These are phyloP conservation scores for Oenanthe melanoleuca DNA, from an alignment of 2,113 vertebrate genomes.

Conservation along the genomic window DNA sequence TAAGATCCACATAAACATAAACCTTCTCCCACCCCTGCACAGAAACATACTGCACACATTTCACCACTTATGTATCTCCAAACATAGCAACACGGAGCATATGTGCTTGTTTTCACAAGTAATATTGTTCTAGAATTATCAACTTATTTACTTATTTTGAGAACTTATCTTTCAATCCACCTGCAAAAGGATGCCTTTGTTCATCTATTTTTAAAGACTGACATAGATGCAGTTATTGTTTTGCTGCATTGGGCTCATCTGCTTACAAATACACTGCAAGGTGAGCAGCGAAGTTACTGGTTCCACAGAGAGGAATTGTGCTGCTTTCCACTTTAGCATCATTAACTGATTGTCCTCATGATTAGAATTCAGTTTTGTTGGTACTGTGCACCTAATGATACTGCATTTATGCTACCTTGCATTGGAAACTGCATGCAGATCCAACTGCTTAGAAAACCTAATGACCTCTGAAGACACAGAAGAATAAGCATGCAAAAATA, in stretches of 20 bases:
- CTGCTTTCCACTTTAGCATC: background rate
- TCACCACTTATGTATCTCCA: background rate
- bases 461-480: background rate
- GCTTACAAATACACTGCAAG: background rate
- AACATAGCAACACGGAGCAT: background rate
- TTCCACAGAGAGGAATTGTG: background rate
- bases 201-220: background rate
- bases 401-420: background rate
- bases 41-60: background rate
- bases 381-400: background rate
- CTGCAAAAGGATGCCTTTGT: background rate
- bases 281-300: background rate
- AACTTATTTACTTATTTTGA: background rate
- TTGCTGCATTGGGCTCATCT: background rate
- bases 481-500: background rate
- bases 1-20: background rate
- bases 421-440: background rate
- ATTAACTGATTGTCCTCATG: background rate
- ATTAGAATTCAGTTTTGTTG: background rate
- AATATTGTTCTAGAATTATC: background rate
- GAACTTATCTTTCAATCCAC: background rate
- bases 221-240: background rate
- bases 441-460: background rate
- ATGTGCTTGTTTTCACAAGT: background rate
- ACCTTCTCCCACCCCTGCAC: background rate